These are phyloP conservation scores for Tyrannus savana DNA, from an alignment of 2,113 vertebrate genomes.

Conservation along the genomic window DNA sequence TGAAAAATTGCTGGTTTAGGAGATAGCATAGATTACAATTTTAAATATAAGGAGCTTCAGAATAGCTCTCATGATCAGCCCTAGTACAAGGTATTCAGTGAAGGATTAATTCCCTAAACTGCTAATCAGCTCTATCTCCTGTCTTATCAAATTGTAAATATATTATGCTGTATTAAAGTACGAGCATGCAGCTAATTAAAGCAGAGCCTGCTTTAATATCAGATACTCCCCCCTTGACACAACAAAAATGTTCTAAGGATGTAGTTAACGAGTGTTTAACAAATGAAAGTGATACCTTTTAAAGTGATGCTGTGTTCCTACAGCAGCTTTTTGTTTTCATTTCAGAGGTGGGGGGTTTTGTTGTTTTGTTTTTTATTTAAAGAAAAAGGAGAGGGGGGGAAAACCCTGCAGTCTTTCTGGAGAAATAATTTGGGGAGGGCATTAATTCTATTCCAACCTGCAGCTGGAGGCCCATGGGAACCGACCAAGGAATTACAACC, in stretches of 20 bases:
- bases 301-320: not conserved
- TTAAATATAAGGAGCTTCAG: conserved; percentile 48
- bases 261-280: not conserved
- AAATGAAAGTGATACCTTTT: conserved; percentile 12
- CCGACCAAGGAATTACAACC: not conserved
- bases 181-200: conserved; percentile 53
- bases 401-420: not conserved
- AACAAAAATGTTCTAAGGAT: conserved; percentile 28
- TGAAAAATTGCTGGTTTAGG: conserved; percentile 57
- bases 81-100: conserved; percentile 42
- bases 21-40: conserved; percentile 48
- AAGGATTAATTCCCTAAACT: conserved; percentile 53
- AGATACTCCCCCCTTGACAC: not conserved
- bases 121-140: conserved; percentile 50
- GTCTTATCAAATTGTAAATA: conserved; percentile 67
- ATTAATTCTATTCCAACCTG: not conserved
- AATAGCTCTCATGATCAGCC: conserved; percentile 36
- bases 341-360: not conserved
- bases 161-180: conserved; percentile 55
- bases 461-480: conserved; percentile 3
- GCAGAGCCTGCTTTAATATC: conserved; percentile 20
- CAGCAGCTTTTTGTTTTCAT: not conserved
- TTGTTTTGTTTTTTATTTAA: not conserved
- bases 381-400: not conserved
- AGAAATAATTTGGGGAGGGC: not conserved